These are phyloP conservation scores for Lymantria dispar DNA, from an alignment of 2,888 invertebrate species.

Conservation along the genomic window DNA sequence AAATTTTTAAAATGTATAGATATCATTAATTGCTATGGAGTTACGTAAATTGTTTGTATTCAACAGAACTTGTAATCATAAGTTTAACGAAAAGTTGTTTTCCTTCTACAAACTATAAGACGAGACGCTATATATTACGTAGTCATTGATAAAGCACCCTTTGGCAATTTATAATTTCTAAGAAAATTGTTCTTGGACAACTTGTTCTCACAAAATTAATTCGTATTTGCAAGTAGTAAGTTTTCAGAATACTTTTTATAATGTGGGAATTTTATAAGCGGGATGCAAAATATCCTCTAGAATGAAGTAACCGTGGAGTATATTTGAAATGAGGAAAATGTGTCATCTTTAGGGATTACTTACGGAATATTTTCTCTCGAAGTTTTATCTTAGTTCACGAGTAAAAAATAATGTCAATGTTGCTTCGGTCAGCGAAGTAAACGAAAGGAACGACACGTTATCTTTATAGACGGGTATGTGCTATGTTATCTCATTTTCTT, in stretches of 20 bases:
- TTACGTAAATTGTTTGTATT: constrained; percentile 6
- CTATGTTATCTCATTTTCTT: background rate
- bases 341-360: constrained; percentile 16
- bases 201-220: constrained; percentile 45
- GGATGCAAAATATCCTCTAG: constrained; percentile 23
- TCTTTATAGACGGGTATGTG: constrained; percentile 38
- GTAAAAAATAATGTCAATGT: constrained; percentile 37
- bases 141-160: constrained; percentile 57
- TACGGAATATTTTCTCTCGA: constrained; percentile 20
- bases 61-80: constrained; percentile 19
- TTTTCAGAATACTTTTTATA: too few relatives aligned
- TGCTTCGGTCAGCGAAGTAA: constrained; percentile 38
- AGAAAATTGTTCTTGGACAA: constrained; percentile 46
- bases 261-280: constrained; percentile 13
- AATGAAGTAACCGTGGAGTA: constrained; percentile 18
- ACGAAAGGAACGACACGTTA: constrained; percentile 36
- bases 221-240: constrained; percentile 24
- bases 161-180: constrained; percentile 52
- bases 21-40: too few relatives aligned
- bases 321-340: constrained; percentile 29
- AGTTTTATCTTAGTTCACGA: constrained; percentile 29
- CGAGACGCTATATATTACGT: constrained; percentile 46
- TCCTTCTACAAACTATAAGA: constrained; percentile 36
- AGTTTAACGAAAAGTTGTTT: constrained; percentile 44
- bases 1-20: too few relatives aligned